Percentiles rank a stretch among this genome's conserved stretches.
Conservation (phyloP, 2,888 invertebrate species). For the Melieria picta region DNA sequence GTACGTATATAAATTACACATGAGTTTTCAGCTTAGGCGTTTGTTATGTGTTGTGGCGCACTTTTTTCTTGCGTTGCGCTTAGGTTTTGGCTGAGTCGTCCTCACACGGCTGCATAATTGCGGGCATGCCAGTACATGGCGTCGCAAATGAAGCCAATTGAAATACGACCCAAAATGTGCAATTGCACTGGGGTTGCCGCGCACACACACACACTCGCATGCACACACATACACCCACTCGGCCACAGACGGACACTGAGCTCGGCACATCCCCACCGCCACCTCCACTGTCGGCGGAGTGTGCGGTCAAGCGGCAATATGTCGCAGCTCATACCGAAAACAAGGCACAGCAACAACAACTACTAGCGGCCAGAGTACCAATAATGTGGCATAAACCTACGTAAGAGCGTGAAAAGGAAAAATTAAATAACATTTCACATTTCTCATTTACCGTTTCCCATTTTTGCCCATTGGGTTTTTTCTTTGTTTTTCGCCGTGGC, state of each 20-base stretch:
- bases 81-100: too few species aligned
- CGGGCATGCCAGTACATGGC: neutral
- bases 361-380: too few species aligned
- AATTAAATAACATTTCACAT: slow-evolving; percentile 20
- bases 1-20: neutral
- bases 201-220: slow-evolving; percentile 9
- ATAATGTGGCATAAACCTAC: neutral
- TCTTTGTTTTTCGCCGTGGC: neutral
- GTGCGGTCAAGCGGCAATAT: slow-evolving; percentile 3
- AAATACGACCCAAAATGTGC: slow-evolving; percentile 57
- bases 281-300: slow-evolving; percentile 1
- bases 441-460: neutral
- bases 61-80: neutral
- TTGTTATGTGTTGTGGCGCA: neutral
- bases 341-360: slow-evolving; percentile 1
- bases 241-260: neutral
- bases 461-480: neutral
- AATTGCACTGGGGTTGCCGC: slow-evolving; percentile 44
- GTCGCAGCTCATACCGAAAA: neutral
- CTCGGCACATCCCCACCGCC: too few species aligned
- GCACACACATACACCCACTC: neutral
- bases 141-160: slow-evolving; percentile 49
- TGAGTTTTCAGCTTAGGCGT: slow-evolving; percentile 6
- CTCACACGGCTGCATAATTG: neutral
- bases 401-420: slow-evolving; percentile 11